Base-by-base conservation (phyloP, 2,888 invertebrate genomes). In the Pseudococcus jackbeardsleyi region DNA sequence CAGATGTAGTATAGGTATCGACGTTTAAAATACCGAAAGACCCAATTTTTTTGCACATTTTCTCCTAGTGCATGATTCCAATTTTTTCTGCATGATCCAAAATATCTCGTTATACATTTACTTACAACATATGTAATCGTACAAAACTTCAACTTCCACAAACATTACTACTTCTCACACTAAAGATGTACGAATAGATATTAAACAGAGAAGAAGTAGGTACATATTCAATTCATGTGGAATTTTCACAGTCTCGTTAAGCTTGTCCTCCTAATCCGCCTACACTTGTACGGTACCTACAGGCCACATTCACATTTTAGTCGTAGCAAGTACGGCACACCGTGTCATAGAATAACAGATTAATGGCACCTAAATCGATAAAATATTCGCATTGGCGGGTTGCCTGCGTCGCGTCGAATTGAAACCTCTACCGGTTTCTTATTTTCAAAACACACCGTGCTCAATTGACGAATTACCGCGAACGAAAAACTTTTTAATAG, bases 351-450 rank as follows among this genome's bases (percentile, higher is more conserved):
- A 72, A 72, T 72, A 72, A 72, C 26, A 72, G 68, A 72, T 72
- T 72, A 72, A 72, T 72, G 68, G 68, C 68, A 72, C 68, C 33
- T 72, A 72, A 72, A 72, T 72, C 68, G 68, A 72, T 72, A 72
- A 72, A 33, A 72, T 72, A 72, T 72, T 72, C 68, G 68, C 68
- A 33, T 72, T 72, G 68, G 22, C 33, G 68, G 12, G 68, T 33
- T 12, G 19, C 50, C 59, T 59, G 19, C 59, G 59, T 59, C 59
- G 1, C 6, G 12, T 72, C 68, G 26, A 33, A 33, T 33, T 33
- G 26, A 33, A 33, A 33, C 26, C 3, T 72, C 68, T 72, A 72
- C 68, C 33, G 68, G 68, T 72, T 72, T 72, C 11, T 22, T 72
- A 72, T 72, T 72, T 72, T 72, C 68, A 72, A 72, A 72, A 72